A percentile compares a stretch with the other conserved stretches of the same genome.
Evolutionary conservation across 2,888 invertebrate species (phyloP).

Genomic region (Urechis unicinctus): DNA sequence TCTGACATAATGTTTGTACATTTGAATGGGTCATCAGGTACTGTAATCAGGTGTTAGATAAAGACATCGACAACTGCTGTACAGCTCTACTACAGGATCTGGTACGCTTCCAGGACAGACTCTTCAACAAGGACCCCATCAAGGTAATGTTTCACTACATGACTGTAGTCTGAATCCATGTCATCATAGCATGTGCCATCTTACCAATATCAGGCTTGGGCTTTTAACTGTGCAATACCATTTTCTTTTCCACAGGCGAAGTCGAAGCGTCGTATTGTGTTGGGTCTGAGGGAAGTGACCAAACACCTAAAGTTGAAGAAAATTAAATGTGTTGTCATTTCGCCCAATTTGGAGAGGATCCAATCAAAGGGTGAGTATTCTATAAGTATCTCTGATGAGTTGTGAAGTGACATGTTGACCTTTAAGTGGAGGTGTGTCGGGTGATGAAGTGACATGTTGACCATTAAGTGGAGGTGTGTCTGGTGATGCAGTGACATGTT

Average conservation of each 20-base stretch:
- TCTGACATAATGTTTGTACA: too few species aligned
- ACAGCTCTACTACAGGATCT: constrained; percentile 56
- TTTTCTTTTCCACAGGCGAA: constrained; percentile 37
- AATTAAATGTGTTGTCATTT: constrained; percentile 59
- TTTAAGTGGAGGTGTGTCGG: too few species aligned
- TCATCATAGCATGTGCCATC: neutral
- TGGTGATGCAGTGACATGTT: too few species aligned
- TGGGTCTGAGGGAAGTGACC: constrained; percentile 61
- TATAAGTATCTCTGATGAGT: too few species aligned
- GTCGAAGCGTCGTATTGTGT: constrained; percentile 57
- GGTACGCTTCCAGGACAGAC: constrained; percentile 60
- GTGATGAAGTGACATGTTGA: too few species aligned
- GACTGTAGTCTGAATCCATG: neutral
- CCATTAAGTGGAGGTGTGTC: too few species aligned
- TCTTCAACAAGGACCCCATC: constrained; percentile 58
- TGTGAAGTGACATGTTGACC: too few species aligned
- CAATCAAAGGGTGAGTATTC: constrained; percentile 51
- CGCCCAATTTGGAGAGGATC: constrained; percentile 60
- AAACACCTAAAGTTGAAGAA: constrained; percentile 58
- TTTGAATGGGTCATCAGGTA: constrained; percentile 53
- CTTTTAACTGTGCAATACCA: neutral
- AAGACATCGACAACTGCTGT: constrained; percentile 55
- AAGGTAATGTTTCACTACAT: constrained; percentile 53
- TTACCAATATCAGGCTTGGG: neutral
- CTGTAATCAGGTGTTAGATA: constrained; percentile 60